These are phyloP conservation scores for Alectura lathami DNA, from an alignment of 2,113 vertebrate genomes.

Conservation along the genomic window DNA sequence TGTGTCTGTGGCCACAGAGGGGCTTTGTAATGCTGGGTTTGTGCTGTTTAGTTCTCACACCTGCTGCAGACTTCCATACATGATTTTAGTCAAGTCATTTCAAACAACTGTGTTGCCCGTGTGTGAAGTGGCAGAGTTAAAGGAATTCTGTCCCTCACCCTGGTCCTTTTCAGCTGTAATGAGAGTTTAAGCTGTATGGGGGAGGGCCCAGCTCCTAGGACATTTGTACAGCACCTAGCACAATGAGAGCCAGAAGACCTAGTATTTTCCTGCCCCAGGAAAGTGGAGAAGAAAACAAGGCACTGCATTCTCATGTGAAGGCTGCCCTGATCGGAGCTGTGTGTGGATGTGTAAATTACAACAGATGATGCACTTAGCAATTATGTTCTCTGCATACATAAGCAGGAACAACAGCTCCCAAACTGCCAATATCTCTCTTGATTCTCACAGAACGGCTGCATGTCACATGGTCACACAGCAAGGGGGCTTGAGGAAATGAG, in stretches of 20 bases:
- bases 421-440: constrained; percentile 75
- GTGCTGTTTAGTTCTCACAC: not conserved
- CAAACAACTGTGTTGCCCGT: not conserved
- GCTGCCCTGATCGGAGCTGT: constrained; percentile 48
- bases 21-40: not conserved
- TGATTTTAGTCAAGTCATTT: not conserved
- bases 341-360: constrained; percentile 76
- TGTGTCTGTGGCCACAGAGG: not conserved
- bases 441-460: constrained; percentile 59
- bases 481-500: constrained; percentile 59
- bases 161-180: not conserved
- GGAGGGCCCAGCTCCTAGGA: not conserved
- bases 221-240: not conserved
- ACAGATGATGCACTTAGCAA: constrained; percentile 78
- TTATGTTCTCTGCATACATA: constrained; percentile 80
- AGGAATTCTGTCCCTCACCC: not conserved
- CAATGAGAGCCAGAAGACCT: not conserved
- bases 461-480: constrained; percentile 73
- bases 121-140: not conserved
- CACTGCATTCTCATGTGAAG: constrained; percentile 9
- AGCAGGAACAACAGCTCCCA: constrained; percentile 79
- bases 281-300: not conserved
- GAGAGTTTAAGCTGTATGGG: not conserved
- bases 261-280: not conserved
- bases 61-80: not conserved